Evolutionary conservation across 2,113 vertebrate species (phyloP).

Genomic region (Gallinago media): DNA sequence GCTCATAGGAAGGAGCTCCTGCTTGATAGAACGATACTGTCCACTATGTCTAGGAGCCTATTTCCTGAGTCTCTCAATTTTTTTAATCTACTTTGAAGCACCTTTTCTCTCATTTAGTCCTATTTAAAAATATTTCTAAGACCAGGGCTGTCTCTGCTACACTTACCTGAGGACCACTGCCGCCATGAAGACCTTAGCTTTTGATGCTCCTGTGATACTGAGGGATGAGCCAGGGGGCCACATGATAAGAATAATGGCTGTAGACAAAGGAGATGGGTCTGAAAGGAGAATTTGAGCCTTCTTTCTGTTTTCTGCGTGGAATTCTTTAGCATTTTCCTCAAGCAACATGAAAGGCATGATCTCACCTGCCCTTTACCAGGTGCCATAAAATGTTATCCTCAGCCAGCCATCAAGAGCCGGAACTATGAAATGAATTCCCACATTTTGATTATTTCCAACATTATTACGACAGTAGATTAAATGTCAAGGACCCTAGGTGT

Average conservation of each 20-base stretch:
- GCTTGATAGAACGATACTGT: background rate
- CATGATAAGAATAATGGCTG: background rate
- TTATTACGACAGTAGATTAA: background rate
- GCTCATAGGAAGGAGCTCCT: background rate
- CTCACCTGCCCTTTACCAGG: background rate
- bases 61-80: background rate
- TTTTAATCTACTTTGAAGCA: background rate
- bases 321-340: background rate
- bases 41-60: background rate
- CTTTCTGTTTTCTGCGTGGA: background rate
- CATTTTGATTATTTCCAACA: slow-evolving; percentile 30
- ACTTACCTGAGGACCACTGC: background rate
- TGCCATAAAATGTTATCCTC: background rate
- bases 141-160: background rate
- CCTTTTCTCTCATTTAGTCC: background rate
- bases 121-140: background rate
- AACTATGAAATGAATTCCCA: background rate
- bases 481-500: slow-evolving; percentile 12
- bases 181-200: background rate
- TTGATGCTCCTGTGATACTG: background rate
- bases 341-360: background rate
- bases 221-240: background rate
- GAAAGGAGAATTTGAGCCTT: background rate
- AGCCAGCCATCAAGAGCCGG: background rate
- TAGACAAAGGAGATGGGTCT: background rate